A percentile compares a stretch with the other conserved stretches of the same genome.
Conservation (phyloP, 2,888 invertebrate species). For the Bimastos eiseni region DNA sequence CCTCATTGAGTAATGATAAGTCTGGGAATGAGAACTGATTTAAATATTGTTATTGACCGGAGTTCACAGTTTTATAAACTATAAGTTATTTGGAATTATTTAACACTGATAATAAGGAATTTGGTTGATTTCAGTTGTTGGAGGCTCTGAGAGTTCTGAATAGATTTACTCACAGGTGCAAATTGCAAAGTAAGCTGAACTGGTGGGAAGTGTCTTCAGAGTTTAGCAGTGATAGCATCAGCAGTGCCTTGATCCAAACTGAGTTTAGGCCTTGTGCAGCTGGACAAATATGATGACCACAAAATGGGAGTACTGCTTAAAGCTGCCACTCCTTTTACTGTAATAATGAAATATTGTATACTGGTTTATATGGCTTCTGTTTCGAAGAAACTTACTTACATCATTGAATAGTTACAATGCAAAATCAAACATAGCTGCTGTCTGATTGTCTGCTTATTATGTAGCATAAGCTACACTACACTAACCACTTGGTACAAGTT, state of each 20-base stretch:
- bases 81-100: conserved; percentile 1
- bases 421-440: neutral
- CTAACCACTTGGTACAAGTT: too few relatives aligned
- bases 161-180: neutral
- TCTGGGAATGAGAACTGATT: too few relatives aligned
- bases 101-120: neutral
- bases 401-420: neutral
- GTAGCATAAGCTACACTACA: neutral
- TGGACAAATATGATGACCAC: neutral
- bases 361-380: neutral
- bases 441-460: neutral
- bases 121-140: neutral
- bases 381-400: neutral
- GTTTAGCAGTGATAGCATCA: neutral
- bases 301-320: neutral
- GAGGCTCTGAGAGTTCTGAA: neutral
- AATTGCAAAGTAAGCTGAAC: neutral
- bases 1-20: too few relatives aligned
- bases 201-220: neutral
- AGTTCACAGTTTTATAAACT: too few relatives aligned
- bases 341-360: neutral
- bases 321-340: too few relatives aligned
- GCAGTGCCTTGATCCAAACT: neutral
- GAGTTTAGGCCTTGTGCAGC: neutral
- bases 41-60: too few relatives aligned